Evolutionary conservation across 2,888 invertebrate genomes (phyloP).

Genomic region (Sesamia inferens): DNA sequence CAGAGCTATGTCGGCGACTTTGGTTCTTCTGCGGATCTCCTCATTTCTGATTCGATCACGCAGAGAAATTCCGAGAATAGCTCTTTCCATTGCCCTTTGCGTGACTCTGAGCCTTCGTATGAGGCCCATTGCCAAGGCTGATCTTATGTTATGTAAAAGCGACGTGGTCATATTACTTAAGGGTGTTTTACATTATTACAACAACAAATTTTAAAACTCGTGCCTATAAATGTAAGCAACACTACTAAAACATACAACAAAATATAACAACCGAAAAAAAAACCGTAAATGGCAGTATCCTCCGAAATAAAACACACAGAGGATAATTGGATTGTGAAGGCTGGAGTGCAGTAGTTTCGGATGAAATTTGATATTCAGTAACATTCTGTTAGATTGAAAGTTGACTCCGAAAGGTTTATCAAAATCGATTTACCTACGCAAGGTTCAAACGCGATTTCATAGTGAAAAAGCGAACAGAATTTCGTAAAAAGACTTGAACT

Average conservation of each 20-base stretch:
- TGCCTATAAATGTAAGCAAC: no score
- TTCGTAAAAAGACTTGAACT: background rate
- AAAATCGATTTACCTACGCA: background rate
- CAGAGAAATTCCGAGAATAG: no score
- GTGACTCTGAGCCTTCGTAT: no score
- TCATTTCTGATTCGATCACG: no score
- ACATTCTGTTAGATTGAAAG: slow-evolving; percentile 20
- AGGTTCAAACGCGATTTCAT: background rate
- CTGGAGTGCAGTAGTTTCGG: slow-evolving; percentile 6
- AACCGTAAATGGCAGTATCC: background rate
- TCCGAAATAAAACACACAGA: slow-evolving; percentile 6
- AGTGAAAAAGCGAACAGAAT: background rate
- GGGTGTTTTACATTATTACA: no score
- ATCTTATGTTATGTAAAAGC: no score
- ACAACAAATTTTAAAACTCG: background rate
- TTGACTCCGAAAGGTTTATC: background rate
- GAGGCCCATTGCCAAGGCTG: no score
- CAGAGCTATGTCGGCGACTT: no score
- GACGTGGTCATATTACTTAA: no score
- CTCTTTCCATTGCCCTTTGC: no score
- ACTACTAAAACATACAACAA: background rate
- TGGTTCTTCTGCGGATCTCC: no score
- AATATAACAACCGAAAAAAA: background rate
- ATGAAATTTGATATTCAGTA: slow-evolving; percentile 11
- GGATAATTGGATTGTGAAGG: slow-evolving; percentile 17